Percentiles rank a stretch among this genome's conserved stretches.
These are phyloP conservation scores for Drosophila azteca DNA, from an alignment of 1,140 invertebrate genomes.

Conservation along the genomic window DNA sequence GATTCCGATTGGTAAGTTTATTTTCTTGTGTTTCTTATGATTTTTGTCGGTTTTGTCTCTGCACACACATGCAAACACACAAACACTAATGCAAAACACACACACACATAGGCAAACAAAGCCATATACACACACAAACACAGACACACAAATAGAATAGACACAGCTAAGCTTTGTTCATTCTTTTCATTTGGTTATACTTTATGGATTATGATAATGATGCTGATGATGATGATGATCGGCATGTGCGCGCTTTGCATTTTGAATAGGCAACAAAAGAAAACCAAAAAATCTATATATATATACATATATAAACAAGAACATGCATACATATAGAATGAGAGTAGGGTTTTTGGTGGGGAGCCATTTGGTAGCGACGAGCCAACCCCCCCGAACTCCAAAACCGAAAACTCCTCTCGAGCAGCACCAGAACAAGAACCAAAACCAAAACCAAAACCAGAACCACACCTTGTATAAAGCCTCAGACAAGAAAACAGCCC, in stretches of 20 bases:
- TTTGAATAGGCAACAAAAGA: conserved; percentile 59
- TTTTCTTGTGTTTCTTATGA: conserved; percentile 56
- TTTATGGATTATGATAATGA: conserved; percentile 42
- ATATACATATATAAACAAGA: conserved; percentile 25
- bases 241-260: conserved; percentile 74
- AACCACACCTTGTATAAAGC: conserved; percentile 45
- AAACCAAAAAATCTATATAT: conserved; percentile 34
- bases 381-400: conserved; percentile 8
- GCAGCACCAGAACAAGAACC: background rate
- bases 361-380: conserved; percentile 7
- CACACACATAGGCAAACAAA: conserved; percentile 15
- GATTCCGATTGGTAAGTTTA: conserved; percentile 83
- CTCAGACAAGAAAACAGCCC: conserved; percentile 8
- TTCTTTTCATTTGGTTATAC: conserved; percentile 58
- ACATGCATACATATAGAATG: conserved; percentile 14
- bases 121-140: conserved; percentile 20
- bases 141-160: conserved; percentile 24
- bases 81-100: conserved; percentile 20
- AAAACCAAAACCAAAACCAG: conserved; percentile 1
- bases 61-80: conserved; percentile 46
- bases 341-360: conserved; percentile 37
- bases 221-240: conserved; percentile 53
- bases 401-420: conserved; percentile 23
- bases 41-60: conserved; percentile 63
- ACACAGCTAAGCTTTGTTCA: conserved; percentile 57